Evolutionary conservation across 2,888 invertebrate species (phyloP).

Genomic region (Eudemis profundana): DNA sequence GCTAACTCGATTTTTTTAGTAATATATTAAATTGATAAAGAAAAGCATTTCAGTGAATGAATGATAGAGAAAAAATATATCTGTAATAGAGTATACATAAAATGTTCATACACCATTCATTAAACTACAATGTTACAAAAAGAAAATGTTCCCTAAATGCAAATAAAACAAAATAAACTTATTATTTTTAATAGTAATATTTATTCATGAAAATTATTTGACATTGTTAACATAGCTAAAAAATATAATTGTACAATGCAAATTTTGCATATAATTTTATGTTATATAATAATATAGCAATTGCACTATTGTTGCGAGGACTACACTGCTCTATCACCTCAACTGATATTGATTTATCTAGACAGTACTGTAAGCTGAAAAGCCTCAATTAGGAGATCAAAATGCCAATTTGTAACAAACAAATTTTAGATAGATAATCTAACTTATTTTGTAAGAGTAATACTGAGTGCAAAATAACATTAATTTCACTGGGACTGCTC

Average conservation of each 20-base stretch:
- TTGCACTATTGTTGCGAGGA: conserved; percentile 85
- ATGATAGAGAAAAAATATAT: conserved; percentile 46
- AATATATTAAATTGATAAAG: conserved; percentile 60
- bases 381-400: conserved; percentile 77
- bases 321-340: conserved; percentile 79
- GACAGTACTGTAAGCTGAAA: conserved; percentile 63
- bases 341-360: conserved; percentile 69
- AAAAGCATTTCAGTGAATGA: conserved; percentile 48
- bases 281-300: conserved; percentile 75
- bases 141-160: conserved; percentile 68
- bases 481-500: conserved; percentile 74
- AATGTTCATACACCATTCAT: conserved; percentile 35
- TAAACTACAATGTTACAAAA: conserved; percentile 51
- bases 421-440: conserved; percentile 73
- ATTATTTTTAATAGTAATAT: conserved; percentile 80
- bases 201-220: conserved; percentile 81
- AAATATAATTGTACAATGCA: conserved; percentile 85
- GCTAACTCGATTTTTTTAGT: conserved; percentile 54
- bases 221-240: conserved; percentile 80
- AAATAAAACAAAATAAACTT: conserved; percentile 77
- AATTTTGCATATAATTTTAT: conserved; percentile 80
- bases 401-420: conserved; percentile 62
- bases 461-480: conserved; percentile 80
- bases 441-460: conserved; percentile 75
- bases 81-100: conserved; percentile 31